These are phyloP conservation scores for Parasteatoda tepidariorum DNA, from an alignment of 1,140 invertebrate species.

Conservation along the genomic window DNA sequence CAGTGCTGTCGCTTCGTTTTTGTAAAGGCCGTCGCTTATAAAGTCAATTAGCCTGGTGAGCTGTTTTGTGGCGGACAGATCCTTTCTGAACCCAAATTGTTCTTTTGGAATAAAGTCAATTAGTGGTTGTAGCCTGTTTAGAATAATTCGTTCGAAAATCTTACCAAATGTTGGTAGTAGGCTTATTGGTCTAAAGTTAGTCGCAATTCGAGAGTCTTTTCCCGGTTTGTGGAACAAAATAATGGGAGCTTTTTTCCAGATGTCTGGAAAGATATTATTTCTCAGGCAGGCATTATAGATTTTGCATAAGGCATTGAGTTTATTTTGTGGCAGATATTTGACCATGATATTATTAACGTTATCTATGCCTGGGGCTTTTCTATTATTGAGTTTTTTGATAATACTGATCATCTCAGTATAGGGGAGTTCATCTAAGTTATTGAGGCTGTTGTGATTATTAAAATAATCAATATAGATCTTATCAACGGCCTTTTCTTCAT, in stretches of 20 bases:
- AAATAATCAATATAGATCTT: neutral
- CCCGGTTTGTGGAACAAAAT: constrained; percentile 12
- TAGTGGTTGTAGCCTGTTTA: neutral
- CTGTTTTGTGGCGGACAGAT: too few relatives aligned
- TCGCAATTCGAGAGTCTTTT: neutral
- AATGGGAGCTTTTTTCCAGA: constrained; percentile 8
- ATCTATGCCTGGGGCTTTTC: neutral
- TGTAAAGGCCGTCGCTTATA: too few relatives aligned
- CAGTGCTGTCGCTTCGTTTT: too few relatives aligned
- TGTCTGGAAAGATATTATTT: neutral
- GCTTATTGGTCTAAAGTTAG: constrained; percentile 36
- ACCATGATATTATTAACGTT: constrained; percentile 2
- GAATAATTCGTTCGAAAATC: constrained; percentile 8
- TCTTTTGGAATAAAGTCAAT: neutral
- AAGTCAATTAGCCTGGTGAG: too few relatives aligned
- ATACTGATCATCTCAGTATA: neutral
- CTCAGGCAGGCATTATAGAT: neutral
- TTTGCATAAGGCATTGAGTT: neutral
- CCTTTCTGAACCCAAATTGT: constrained; percentile 44
- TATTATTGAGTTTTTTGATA: neutral
- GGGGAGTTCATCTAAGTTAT: neutral
- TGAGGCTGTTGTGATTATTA: neutral
- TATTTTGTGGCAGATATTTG: neutral
- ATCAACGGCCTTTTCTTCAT: neutral
- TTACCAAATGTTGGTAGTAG: neutral